Evolutionary conservation across 2,113 vertebrate genomes (phyloP).

Genomic region (Zosterops hypoxanthus): DNA sequence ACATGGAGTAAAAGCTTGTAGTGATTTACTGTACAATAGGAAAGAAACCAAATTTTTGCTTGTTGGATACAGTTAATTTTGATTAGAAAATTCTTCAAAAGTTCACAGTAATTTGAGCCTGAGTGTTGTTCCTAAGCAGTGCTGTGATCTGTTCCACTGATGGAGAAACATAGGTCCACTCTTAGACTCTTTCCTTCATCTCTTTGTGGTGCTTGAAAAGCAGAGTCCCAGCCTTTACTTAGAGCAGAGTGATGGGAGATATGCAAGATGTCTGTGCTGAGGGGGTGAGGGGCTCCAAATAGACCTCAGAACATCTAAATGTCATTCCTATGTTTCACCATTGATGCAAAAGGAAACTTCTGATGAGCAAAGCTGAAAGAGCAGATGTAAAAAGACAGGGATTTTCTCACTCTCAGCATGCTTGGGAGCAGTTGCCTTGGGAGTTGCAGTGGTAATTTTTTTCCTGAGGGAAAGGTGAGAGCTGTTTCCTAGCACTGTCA

Average conservation of each 20-base stretch:
- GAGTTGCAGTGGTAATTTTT: neutral
- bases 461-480: neutral
- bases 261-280: neutral
- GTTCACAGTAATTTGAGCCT: neutral
- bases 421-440: neutral
- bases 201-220: neutral
- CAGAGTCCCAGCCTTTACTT: neutral
- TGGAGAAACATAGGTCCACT: rapidly evolving
- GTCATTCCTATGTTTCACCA: neutral
- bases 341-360: neutral
- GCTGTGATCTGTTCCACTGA: neutral
- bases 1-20: neutral
- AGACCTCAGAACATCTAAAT: neutral
- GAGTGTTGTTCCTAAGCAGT: neutral
- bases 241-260: rapidly evolving
- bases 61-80: neutral
- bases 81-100: neutral
- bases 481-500: neutral
- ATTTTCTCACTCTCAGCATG: neutral
- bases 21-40: neutral
- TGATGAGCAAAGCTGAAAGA: neutral
- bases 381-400: neutral
- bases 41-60: neutral
- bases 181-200: neutral
- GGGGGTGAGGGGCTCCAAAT: neutral